Evolutionary conservation across 2,797 vertebrate genomes (phyloP).

Genomic region (Galago senegalensis): DNA sequence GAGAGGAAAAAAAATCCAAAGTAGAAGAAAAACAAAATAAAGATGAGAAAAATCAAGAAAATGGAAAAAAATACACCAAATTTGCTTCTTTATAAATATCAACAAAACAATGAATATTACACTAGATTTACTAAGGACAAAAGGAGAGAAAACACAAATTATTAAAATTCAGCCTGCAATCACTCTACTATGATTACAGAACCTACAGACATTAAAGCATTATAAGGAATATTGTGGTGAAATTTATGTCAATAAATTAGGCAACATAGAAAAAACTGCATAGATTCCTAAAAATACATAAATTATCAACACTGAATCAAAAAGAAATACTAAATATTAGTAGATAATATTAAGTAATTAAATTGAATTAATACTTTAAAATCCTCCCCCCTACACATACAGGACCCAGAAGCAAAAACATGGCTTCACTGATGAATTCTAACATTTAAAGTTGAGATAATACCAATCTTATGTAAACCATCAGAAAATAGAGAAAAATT

Average conservation of each 20-base stretch:
- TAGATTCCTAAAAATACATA: neutral
- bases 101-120: slow-evolving; percentile 11
- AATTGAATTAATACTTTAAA: slow-evolving; percentile 11
- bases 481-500: neutral
- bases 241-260: neutral
- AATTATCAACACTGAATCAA: slow-evolving; percentile 23
- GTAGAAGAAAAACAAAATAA: neutral
- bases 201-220: slow-evolving; percentile 1
- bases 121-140: slow-evolving; percentile 26
- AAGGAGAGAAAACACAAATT: neutral
- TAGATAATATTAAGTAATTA: neutral
- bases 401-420: neutral
- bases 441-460: neutral
- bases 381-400: neutral
- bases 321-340: slow-evolving; percentile 16
- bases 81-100: slow-evolving; percentile 17
- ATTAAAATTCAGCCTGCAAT: neutral
- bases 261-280: neutral
- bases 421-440: neutral
- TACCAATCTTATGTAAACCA: neutral
- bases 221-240: neutral
- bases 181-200: neutral
- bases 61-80: neutral
- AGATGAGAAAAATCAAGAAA: neutral
- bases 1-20: slow-evolving; percentile 7